Evolutionary conservation across 2,888 invertebrate genomes (phyloP).

Genomic region (Ichneumoninae sp.): DNA sequence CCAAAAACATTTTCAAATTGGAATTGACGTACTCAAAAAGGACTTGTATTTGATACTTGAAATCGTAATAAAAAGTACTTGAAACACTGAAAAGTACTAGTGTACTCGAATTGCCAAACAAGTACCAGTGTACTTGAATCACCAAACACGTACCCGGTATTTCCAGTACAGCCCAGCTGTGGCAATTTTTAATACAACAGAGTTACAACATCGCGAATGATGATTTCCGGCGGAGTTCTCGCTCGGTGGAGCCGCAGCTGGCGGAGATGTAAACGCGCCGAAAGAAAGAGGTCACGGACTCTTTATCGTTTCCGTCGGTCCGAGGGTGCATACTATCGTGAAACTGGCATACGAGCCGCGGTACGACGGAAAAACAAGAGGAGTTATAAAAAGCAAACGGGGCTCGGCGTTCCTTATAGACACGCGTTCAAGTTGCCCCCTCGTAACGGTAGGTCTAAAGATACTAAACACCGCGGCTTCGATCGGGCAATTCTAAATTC

Average conservation of each 20-base stretch:
- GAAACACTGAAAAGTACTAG: too few species aligned
- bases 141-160: too few species aligned
- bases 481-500: constrained; percentile 68
- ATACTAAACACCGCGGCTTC: constrained; percentile 63
- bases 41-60: too few species aligned
- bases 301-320: constrained; percentile 18
- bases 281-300: constrained; percentile 22
- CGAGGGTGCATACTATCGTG: constrained; percentile 12
- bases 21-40: too few species aligned
- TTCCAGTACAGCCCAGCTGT: too few species aligned
- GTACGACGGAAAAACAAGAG: constrained; percentile 44
- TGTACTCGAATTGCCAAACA: too few species aligned
- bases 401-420: constrained; percentile 57
- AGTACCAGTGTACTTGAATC: too few species aligned
- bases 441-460: constrained; percentile 60
- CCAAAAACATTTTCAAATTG: too few species aligned
- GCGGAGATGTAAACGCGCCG: background rate
- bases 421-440: constrained; percentile 37
- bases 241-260: background rate
- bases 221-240: background rate
- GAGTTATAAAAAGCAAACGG: constrained; percentile 65
- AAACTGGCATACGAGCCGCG: background rate
- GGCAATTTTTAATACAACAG: too few species aligned
- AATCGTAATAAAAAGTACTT: too few species aligned
- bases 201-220: background rate